A percentile compares a stretch with the other conserved stretches of the same genome.
Evolutionary conservation across 2,888 invertebrate species (phyloP).

Genomic region (Seira musarum): DNA sequence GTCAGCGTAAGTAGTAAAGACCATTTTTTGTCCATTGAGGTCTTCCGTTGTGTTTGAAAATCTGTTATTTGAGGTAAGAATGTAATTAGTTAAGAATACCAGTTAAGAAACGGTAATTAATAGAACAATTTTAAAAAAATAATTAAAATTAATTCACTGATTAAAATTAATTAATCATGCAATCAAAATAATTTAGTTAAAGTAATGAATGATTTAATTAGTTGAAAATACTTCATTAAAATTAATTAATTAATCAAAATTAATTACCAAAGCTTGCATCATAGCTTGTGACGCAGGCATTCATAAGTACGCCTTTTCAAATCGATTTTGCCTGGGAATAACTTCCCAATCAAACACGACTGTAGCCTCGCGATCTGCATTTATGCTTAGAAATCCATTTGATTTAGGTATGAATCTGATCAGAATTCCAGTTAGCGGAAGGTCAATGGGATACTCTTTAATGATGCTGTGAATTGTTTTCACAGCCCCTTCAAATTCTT

Average conservation of each 20-base stretch:
- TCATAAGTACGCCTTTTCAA: constrained; percentile 1
- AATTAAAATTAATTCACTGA: constrained; percentile 6
- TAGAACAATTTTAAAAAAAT: no score
- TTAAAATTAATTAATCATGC: neutral
- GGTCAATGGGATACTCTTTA: constrained; percentile 3
- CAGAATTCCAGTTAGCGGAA: constrained; percentile 20
- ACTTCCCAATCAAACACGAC: constrained; percentile 34
- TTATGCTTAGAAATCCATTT: constrained; percentile 18
- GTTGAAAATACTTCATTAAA: no score
- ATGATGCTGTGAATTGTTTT: constrained; percentile 18
- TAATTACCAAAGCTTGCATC: constrained; percentile 32
- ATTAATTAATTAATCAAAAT: neutral
- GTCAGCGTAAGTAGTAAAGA: no score
- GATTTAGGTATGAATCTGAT: constrained; percentile 22
- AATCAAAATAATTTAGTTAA: neutral
- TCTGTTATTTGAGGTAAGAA: no score
- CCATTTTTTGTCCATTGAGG: constrained; percentile 45
- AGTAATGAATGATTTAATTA: no score
- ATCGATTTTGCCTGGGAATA: constrained; percentile 10
- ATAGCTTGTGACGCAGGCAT: constrained; percentile 24
- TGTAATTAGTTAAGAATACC: no score
- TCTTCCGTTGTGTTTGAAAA: constrained; percentile 22
- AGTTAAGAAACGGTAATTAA: no score
- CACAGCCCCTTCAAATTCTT: constrained; percentile 23
- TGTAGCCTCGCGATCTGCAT: neutral